Percentiles rank a stretch among this genome's conserved stretches.
phyloP scores from a whole-genome alignment of 1,140 invertebrate genomes.

The Artemia franciscana region DNA sequence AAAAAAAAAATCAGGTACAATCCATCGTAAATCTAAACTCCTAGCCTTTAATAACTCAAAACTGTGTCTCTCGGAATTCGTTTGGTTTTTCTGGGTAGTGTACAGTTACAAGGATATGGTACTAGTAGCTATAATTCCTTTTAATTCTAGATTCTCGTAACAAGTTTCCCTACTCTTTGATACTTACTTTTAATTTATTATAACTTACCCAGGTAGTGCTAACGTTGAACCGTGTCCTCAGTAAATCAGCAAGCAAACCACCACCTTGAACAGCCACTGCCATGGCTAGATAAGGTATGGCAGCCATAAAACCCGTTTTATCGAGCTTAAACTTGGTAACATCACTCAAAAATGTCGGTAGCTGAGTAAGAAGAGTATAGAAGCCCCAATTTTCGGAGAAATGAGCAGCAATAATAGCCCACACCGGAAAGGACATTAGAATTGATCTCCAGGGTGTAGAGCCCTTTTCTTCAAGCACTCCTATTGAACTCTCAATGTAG shows the following conservation, averaged over 20 bases:
- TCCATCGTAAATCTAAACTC: no score
- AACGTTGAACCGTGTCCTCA: constrained; percentile 33
- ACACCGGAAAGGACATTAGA: constrained; percentile 55
- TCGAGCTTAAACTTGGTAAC: constrained; percentile 23
- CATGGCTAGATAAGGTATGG: constrained; percentile 66
- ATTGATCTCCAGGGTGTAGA: constrained; percentile 53
- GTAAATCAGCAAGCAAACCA: constrained; percentile 53
- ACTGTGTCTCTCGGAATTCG: no score
- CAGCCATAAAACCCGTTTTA: constrained; percentile 52
- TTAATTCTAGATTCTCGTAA: no score
- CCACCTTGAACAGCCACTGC: constrained; percentile 46
- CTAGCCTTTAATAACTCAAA: no score
- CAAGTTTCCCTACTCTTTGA: not conserved
- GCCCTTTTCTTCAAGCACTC: constrained; percentile 8
- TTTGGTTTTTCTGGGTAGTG: no score
- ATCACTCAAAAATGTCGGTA: constrained; percentile 65
- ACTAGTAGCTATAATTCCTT: no score
- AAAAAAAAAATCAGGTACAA: no score
- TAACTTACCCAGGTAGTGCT: constrained; percentile 34
- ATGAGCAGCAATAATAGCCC: constrained; percentile 70
- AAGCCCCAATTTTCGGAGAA: constrained; percentile 92
- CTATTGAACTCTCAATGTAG: constrained; percentile 36
- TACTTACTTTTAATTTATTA: no score
- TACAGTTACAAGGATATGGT: not conserved
- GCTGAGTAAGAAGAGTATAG: constrained; percentile 66